Base-by-base conservation (phyloP, 2,888 invertebrate genomes). In the Cinara cedri region DNA sequence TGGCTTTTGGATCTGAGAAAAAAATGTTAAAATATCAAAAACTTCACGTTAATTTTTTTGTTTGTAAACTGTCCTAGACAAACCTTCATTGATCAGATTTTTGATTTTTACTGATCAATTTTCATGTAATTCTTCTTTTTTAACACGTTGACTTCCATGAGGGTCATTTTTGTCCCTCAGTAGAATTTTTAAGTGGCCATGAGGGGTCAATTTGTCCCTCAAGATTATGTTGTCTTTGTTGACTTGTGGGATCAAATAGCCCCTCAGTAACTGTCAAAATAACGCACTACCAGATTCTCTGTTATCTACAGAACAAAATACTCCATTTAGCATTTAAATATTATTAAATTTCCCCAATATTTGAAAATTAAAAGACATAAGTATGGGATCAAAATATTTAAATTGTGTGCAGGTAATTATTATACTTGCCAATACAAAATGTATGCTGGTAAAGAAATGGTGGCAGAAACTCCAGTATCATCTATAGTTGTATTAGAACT, bases 381-480 rank as follows among this genome's bases (percentile, higher is more conserved):
- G 14, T 60, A 74, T 46, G 63, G 63, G 14, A 16, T 74, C 14
- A 63, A 74, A 46, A 24, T 74, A 19, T 74, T 74, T 1, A 74
- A 74, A 44, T 19, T 74, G n/a, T 74, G 63, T 63, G 63, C 26
- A 44, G 14, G 21, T 24, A 19, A 66, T 62, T 46, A n/a, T 6
- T 75, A 46, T 51, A 75, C 65, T 34, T 21, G 21, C 16, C 57
- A 34, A 11, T 72, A 55, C 16, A 21, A 24, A 62, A 46, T 72
- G 46, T 72, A 72, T 57, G 60, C 34, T 16, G 84, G 83, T 16
- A 24, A 68, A 26, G 49, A 68, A 68, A 16, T 49, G n/a, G 26
- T 51, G 14, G 26, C 24, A n/a, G 49, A 26, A 16, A n/a, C 26
- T 13, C 49, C 49, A 71, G 10, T 68, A 24, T 68, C 51, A 26